Base-by-base conservation (phyloP, 2,797 vertebrate genomes). In the Chelidonichthys spinosus region DNA sequence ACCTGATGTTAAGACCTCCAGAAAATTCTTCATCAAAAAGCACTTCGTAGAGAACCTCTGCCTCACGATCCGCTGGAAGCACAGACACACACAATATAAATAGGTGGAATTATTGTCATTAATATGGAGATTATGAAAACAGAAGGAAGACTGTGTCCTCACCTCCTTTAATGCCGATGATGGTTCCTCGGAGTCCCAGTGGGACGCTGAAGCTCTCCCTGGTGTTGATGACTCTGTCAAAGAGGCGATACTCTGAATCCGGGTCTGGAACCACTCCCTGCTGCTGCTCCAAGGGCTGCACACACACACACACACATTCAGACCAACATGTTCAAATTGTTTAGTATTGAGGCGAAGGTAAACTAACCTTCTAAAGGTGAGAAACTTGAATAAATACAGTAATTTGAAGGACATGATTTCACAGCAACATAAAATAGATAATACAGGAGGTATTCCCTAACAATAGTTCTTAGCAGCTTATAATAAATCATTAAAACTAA, bases 101-200 rank as follows among this genome's bases (percentile, higher is more conserved):
- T 49, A 2, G 4, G 11, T 53, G 18, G 39, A 25, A 25, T 25
- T 25, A 25, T 25, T 25, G n/a, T n/a, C n/a, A n/a, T n/a, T n/a
- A n/a, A n/a, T n/a, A n/a, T n/a, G n/a, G n/a, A n/a, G n/a, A n/a
- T n/a, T 25, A 25, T 25, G 25, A 25, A 25, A 14, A 32, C 40
- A 15, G 13, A 14, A 43, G 9, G 40, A 15, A 43, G 11, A 63
- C 3, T 40, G 18, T 54, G 36, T 63, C n/a, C 81, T 94, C 92
- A 98, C 98, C 97, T 95, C 97, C 97, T 97, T 99, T 96, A 74
- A 99, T 98, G 85, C 98, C 98, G 46, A 97, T 95, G 78, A 99
- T 72, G 5, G 97, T 99, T 73, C 98, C 98, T 85, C 97, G 93
- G 69, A 98, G 96, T 43, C 98, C 98, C 72, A 99, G 92, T 0